phyloP scores from a whole-genome alignment of 2,113 vertebrate species.

The Ptychochromis oligacanthus region DNA sequence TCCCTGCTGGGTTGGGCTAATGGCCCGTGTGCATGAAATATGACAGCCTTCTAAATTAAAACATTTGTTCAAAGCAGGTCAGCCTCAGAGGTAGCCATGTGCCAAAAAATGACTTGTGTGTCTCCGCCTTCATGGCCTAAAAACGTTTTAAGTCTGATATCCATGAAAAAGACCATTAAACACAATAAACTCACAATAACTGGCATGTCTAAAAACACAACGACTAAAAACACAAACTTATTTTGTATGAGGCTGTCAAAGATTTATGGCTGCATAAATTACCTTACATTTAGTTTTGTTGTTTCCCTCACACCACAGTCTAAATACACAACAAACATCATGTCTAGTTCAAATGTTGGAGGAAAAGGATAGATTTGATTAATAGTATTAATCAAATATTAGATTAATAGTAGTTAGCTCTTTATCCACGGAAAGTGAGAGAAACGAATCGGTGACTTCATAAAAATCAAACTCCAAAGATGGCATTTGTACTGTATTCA shows the following conservation, averaged over 20 bases:
- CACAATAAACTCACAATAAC: not conserved
- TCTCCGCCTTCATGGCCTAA: not conserved
- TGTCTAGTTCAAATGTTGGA: not conserved
- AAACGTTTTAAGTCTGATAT: not conserved
- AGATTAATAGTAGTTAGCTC: too few species aligned
- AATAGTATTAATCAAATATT: too few species aligned
- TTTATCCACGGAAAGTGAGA: not conserved
- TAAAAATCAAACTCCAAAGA: too few species aligned
- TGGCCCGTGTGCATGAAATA: constrained; percentile 17
- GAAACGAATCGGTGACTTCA: too few species aligned
- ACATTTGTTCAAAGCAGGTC: constrained; percentile 44
- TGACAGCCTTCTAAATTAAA: constrained; percentile 53
- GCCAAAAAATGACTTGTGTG: constrained; percentile 4
- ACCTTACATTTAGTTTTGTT: not conserved
- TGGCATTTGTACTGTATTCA: not conserved
- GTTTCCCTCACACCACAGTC: not conserved
- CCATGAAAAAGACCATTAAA: not conserved
- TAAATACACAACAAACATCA: not conserved
- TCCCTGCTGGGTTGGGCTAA: constrained; percentile 6
- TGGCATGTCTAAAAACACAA: not conserved
- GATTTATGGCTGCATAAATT: not conserved
- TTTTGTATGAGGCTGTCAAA: not conserved
- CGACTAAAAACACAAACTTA: not conserved
- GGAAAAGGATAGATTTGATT: too few species aligned
- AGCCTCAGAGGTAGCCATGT: constrained; percentile 3